These are phyloP conservation scores for Heteromormyrus szaboi DNA, from an alignment of 2,797 vertebrate species.

Conservation along the genomic window DNA sequence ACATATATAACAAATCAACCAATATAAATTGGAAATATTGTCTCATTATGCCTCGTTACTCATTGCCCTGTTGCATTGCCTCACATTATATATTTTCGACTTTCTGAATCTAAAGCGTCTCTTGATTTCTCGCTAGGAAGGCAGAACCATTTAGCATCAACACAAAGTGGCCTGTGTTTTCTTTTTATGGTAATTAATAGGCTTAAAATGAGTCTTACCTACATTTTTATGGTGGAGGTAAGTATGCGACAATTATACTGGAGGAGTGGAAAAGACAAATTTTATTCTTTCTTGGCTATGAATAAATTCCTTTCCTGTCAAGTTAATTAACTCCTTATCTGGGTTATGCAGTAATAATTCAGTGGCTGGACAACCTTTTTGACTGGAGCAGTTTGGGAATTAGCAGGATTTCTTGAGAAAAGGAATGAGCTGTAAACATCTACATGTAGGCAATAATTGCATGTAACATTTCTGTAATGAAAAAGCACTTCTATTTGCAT, in stretches of 20 bases:
- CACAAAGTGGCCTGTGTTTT: background rate
- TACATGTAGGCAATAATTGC: background rate
- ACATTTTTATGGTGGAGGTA: background rate
- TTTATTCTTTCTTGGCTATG: background rate
- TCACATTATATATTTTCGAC: background rate
- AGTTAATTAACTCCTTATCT: constrained; percentile 9
- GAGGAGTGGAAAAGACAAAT: background rate
- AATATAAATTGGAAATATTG: background rate
- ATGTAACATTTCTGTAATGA: background rate
- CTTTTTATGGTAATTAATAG: background rate
- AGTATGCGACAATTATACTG: background rate
- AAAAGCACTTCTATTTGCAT: background rate
- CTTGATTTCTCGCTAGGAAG: background rate
- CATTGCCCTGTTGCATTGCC: background rate
- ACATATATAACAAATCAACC: background rate
- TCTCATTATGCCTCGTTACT: background rate
- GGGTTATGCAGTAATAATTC: background rate
- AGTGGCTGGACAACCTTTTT: background rate
- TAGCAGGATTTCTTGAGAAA: background rate
- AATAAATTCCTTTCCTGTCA: background rate
- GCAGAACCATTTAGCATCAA: background rate
- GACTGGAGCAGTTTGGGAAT: background rate
- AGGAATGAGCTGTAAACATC: background rate
- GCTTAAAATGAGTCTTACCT: background rate
- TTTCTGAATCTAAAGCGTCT: background rate